phyloP scores from a whole-genome alignment of 2,797 vertebrate species.

The Lagorchestes hirsutus region DNA sequence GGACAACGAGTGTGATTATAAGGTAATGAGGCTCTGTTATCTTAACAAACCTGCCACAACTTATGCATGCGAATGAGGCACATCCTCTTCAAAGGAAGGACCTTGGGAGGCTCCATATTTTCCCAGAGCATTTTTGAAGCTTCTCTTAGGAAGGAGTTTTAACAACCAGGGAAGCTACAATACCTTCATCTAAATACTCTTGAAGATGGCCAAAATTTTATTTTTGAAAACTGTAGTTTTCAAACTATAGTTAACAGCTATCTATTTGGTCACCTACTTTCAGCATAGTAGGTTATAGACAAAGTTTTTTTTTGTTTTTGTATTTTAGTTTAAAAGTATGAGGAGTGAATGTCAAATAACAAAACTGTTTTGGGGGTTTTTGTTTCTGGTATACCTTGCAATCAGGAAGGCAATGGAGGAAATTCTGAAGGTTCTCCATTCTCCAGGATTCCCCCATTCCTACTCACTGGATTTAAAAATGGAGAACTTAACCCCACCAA shows the following conservation, averaged over 20 bases:
- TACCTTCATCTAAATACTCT: background rate
- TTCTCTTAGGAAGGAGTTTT: background rate
- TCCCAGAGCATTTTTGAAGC: background rate
- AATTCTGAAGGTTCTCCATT: background rate
- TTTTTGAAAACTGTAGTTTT: background rate
- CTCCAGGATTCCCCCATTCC: background rate
- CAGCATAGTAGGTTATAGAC: background rate
- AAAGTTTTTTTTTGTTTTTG: background rate
- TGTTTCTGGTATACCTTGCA: background rate
- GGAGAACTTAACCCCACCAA: background rate
- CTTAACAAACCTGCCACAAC: background rate
- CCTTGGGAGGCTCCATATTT: background rate
- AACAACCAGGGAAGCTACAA: background rate
- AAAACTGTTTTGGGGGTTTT: background rate
- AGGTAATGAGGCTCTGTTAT: background rate
- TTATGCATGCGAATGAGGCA: background rate
- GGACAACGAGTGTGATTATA: background rate
- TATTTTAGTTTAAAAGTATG: background rate
- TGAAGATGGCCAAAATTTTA: background rate
- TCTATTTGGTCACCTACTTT: background rate
- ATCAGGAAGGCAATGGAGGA: background rate
- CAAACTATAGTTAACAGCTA: too few species aligned
- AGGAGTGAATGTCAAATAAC: background rate
- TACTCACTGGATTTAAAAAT: background rate
- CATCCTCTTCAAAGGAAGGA: background rate